These are phyloP conservation scores for Pyrochroa serraticornis DNA, from an alignment of 2,888 invertebrate genomes.

Conservation along the genomic window DNA sequence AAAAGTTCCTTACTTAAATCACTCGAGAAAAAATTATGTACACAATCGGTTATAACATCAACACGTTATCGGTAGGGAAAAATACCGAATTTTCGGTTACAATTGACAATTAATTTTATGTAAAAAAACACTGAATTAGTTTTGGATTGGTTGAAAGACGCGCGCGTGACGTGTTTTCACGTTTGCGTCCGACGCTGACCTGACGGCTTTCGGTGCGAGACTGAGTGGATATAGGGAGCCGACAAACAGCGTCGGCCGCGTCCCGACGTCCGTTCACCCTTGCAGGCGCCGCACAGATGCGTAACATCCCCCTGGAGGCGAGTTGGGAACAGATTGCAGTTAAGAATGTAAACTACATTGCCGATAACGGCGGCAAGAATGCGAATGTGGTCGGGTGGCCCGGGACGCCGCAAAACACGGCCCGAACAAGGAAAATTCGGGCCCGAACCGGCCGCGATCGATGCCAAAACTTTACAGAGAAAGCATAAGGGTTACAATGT, in stretches of 20 bases:
- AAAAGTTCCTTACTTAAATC: conserved; percentile 36
- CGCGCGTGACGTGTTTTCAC: conserved; percentile 33
- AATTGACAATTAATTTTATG: conserved; percentile 28
- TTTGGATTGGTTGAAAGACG: conserved; percentile 11
- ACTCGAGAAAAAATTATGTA: conserved; percentile 37
- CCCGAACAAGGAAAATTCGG: no score
- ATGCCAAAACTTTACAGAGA: no score
- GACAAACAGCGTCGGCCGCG: conserved; percentile 35
- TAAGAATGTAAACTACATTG: conserved; percentile 17
- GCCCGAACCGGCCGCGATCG: no score
- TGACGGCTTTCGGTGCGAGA: conserved; percentile 43
- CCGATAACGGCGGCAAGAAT: neutral
- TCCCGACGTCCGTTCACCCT: conserved; percentile 51
- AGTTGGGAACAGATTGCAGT: conserved; percentile 30
- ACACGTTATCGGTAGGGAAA: no score
- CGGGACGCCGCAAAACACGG: no score
- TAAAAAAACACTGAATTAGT: conserved; percentile 29
- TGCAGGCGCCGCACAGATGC: conserved; percentile 48
- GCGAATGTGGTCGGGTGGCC: no score
- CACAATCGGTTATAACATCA: conserved; percentile 31
- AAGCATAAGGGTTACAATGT: no score
- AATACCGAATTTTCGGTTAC: conserved; percentile 22
- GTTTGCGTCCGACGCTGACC: conserved; percentile 37
- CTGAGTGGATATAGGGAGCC: conserved; percentile 41
- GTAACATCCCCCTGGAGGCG: conserved; percentile 37